phyloP scores from a whole-genome alignment of 2,113 vertebrate genomes.

The Oenanthe oenanthe region DNA sequence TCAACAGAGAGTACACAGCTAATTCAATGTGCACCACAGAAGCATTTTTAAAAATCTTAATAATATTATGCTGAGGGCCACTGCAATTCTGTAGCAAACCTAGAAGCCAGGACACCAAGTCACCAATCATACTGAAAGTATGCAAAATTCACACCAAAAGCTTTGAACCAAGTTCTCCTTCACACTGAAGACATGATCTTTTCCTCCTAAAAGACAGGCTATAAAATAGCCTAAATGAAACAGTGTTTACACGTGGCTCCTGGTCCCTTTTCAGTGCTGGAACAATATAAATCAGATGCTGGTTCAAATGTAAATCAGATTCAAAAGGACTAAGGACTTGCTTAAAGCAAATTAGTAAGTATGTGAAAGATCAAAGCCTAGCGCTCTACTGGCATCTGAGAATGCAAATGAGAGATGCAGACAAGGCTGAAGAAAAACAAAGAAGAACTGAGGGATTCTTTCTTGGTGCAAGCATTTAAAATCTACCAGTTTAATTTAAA shows the following conservation, averaged over 20 bases:
- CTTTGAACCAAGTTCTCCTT: background rate
- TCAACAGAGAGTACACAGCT: background rate
- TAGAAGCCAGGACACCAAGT: background rate
- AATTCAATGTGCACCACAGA: background rate
- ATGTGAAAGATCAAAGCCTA: slow-evolving; percentile 11
- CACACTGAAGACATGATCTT: background rate
- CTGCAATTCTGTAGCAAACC: background rate
- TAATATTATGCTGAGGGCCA: background rate
- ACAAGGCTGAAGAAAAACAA: background rate
- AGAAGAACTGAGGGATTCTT: background rate
- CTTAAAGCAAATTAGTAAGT: background rate
- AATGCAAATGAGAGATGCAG: slow-evolving; percentile 9
- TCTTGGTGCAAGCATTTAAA: background rate
- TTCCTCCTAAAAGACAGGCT: background rate
- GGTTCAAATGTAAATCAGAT: slow-evolving; percentile 1
- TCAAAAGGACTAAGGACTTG: background rate
- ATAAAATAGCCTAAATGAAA: background rate
- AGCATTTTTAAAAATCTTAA: background rate
- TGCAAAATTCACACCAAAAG: background rate
- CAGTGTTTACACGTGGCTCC: background rate
- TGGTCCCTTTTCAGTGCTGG: background rate
- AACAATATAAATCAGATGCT: background rate
- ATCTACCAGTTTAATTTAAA: background rate
- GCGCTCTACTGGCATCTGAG: background rate
- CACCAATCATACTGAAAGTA: background rate